Conservation (phyloP, 2,888 invertebrate species). For the Tryphoninae sp. region DNA sequence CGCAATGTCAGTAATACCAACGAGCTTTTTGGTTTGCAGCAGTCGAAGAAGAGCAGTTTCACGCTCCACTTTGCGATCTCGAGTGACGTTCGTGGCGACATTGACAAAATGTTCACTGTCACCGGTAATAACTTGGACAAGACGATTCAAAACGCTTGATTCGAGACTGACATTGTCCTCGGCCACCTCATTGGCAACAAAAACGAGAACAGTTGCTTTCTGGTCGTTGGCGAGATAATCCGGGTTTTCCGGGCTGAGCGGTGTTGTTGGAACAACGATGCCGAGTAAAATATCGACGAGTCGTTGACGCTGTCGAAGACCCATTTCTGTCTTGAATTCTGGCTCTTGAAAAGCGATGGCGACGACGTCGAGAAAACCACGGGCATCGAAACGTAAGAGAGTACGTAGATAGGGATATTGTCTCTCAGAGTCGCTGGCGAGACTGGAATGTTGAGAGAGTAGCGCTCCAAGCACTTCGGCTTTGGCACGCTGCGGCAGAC, state of each 20-base stretch:
- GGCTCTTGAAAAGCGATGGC: conserved; percentile 92
- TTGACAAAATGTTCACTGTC: conserved; percentile 60
- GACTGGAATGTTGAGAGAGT: conserved; percentile 86
- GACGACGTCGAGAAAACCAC: conserved; percentile 93
- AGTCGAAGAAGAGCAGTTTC: conserved; percentile 77
- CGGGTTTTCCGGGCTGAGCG: conserved; percentile 73
- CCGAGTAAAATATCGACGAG: conserved; percentile 90
- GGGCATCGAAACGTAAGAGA: conserved; percentile 88
- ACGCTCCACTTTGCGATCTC: conserved; percentile 74
- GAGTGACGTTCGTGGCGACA: conserved; percentile 51
- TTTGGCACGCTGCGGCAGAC: conserved; percentile 86
- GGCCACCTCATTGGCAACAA: conserved; percentile 77
- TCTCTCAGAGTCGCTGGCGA: conserved; percentile 84
- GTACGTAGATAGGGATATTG: conserved; percentile 89
- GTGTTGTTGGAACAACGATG: conserved; percentile 85
- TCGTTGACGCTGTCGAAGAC: conserved; percentile 87
- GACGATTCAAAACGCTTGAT: conserved; percentile 71
- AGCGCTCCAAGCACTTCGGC: conserved; percentile 88
- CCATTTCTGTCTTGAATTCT: conserved; percentile 89
- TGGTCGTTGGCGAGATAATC: conserved; percentile 76
- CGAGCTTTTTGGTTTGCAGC: conserved; percentile 76
- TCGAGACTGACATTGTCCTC: conserved; percentile 76
- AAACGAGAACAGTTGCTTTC: conserved; percentile 75
- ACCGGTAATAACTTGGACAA: conserved; percentile 76
- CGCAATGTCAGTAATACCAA: conserved; percentile 76